Percentiles rank a stretch among this genome's conserved stretches.
These are phyloP conservation scores for Aethes cnicana DNA, from an alignment of 2,888 invertebrate species.

Conservation along the genomic window DNA sequence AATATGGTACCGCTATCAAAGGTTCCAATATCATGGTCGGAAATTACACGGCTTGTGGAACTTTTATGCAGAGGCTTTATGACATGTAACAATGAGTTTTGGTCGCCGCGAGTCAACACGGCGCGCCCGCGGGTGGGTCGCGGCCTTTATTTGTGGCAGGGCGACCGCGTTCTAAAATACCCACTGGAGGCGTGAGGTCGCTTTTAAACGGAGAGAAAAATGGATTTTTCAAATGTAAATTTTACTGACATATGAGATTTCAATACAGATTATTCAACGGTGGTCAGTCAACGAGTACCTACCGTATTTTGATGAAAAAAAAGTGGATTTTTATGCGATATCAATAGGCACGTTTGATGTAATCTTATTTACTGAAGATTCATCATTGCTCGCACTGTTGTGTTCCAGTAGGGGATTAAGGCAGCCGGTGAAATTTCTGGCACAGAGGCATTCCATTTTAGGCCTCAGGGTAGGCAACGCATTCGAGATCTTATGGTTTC, in stretches of 20 bases:
- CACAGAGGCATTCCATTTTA: too few relatives aligned
- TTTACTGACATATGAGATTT: neutral
- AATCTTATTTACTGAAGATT: too few relatives aligned
- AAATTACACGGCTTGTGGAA: conserved; percentile 61
- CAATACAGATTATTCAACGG: too few relatives aligned
- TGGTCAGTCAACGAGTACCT: too few relatives aligned
- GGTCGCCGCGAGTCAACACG: conserved; percentile 65
- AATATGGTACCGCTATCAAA: conserved; percentile 50
- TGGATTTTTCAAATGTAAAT: neutral
- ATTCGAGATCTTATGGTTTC: too few relatives aligned
- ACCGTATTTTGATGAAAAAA: too few relatives aligned
- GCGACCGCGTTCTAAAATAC: conserved; percentile 37
- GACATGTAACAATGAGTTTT: conserved; percentile 73
- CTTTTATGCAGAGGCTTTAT: conserved; percentile 61
- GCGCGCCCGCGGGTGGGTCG: conserved; percentile 69
- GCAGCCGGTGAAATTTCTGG: too few relatives aligned
- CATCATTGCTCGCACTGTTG: too few relatives aligned
- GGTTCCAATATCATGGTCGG: conserved; percentile 58
- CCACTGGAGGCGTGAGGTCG: conserved; percentile 2
- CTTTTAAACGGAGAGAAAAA: conserved; percentile 3
- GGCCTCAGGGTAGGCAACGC: too few relatives aligned
- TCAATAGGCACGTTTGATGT: too few relatives aligned
- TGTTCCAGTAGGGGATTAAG: too few relatives aligned
- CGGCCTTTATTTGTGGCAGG: conserved; percentile 64
- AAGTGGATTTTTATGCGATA: too few relatives aligned